Percentiles rank a stretch among this genome's conserved stretches.
phyloP scores from a whole-genome alignment of 1,140 invertebrate species.

The Armadillidium nasatum region DNA sequence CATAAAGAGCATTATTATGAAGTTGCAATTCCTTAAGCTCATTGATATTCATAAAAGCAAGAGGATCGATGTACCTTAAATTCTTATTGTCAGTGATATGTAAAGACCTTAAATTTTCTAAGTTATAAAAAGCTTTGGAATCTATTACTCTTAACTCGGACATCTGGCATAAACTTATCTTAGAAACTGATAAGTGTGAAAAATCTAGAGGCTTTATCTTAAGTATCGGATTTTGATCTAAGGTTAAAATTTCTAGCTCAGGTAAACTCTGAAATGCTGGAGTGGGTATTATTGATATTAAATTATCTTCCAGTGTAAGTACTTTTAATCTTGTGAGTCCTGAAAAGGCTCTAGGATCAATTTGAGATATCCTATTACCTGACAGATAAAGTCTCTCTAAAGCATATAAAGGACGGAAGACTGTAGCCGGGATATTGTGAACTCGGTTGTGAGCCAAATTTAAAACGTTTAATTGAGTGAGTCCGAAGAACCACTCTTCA shows the following conservation, averaged over 20 bases:
- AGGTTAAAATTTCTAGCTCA: too few relatives aligned
- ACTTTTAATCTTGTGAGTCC: conserved; percentile 44
- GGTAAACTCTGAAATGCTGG: too few relatives aligned
- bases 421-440: conserved; percentile 45
- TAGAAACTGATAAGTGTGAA: too few relatives aligned
- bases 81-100: conserved; percentile 50
- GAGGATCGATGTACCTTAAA: conserved; percentile 50
- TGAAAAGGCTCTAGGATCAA: conserved; percentile 46
- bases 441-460: conserved; percentile 47
- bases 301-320: conserved; percentile 46
- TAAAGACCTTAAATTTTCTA: conserved; percentile 48
- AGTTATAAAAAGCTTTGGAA: conserved; percentile 50
- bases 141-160: too few relatives aligned
- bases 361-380: conserved; percentile 45
- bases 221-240: too few relatives aligned
- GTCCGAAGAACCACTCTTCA: conserved; percentile 47
- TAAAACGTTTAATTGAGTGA: conserved; percentile 38
- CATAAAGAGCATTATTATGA: conserved; percentile 50
- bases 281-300: conserved; percentile 38
- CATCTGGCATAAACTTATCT: too few relatives aligned
- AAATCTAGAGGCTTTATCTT: too few relatives aligned
- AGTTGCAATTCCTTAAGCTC: conserved; percentile 49
- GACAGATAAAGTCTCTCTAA: conserved; percentile 43
- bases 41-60: conserved; percentile 49
- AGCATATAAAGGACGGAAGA: conserved; percentile 44